Evolutionary conservation across 2,888 invertebrate genomes (phyloP), one percentile per base, ranked within the genome.

Genomic region (Sarcophaga variegata): DNA sequence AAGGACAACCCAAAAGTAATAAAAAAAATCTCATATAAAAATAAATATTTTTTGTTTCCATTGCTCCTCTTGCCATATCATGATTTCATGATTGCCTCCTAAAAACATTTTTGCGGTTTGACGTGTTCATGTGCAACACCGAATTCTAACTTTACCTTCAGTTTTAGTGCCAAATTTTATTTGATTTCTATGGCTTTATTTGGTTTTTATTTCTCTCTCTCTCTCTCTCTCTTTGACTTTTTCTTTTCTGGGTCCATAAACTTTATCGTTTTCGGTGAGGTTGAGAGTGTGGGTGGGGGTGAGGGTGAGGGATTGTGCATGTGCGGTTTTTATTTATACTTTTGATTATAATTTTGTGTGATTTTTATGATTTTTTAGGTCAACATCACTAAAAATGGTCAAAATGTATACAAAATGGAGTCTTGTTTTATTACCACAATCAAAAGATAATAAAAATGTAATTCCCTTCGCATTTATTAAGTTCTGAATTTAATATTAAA

Each of bases 371-470:
- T 79, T 82, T 70, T 85, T 79, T 87, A 76, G 87, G 87, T 87
- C 87, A 87, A 87, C 84, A 84, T 84, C 66, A 76, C 67, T 49
- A 60, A 79, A 81, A 84, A 81, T 81, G 69, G 84, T 76, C 77
- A 75, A 71, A 75, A 49, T 75, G 14, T 62, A 81, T 63, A 82
- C 79, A 89, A 88, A 91, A 90, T 88, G 88, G 88, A 88, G 88
- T 88, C 88, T 88, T 81, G 85, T 89, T 89, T 89, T 90, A 88
- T 89, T 83, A 86, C 82, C 80, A 66, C 75, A 72, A 87, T 84
- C 81, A 79, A 67, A 82, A 64, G 84, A 49, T 79, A 84, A 82
- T 87, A 84, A 84, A 87, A 87, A 66, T 79, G 47, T 84, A 14
- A 54, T 54, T 54, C 75, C 54, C 47, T 76, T 78, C 27, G 11